Conservation (phyloP, 1,140 invertebrate species). For the Platyscapa corneri region DNA sequence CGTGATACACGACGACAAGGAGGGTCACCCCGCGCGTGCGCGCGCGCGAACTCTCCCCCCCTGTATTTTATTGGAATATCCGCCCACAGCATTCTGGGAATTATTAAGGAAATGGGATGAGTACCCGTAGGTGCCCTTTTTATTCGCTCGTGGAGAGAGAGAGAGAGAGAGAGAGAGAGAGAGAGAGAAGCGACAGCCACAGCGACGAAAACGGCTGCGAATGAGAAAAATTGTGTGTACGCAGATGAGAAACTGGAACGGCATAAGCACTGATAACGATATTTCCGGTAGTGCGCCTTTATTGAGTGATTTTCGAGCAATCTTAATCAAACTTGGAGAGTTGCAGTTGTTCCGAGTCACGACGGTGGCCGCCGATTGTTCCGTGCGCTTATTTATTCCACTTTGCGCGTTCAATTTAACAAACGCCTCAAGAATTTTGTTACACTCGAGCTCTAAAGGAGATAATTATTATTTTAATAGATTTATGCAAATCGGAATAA, state of each 20-base stretch:
- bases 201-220: conserved; percentile 21
- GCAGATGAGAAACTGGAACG: conserved; percentile 31
- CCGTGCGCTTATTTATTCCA: conserved; percentile 24
- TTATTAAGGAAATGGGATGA: conserved; percentile 74
- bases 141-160: conserved; percentile 31
- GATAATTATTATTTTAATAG: neutral
- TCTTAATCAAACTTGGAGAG: neutral
- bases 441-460: neutral
- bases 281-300: conserved; percentile 11
- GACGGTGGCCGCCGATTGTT: neutral
- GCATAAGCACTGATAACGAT: neutral
- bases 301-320: conserved; percentile 21
- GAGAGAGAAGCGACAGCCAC: conserved; percentile 34
- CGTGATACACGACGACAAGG: conserved; percentile 52
- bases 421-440: neutral
- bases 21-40: neutral
- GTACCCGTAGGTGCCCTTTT: conserved; percentile 62
- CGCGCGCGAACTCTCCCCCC: conserved; percentile 53
- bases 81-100: conserved; percentile 74
- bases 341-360: neutral
- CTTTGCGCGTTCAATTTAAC: conserved; percentile 5
- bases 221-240: conserved; percentile 27
- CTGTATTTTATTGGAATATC: conserved; percentile 73
- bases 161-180: conserved; percentile 33
- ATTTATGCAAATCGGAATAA: neutral